A percentile compares a stretch with the other conserved stretches of the same genome.
Conservation (phyloP, 2,797 vertebrate genomes). For the Enteromius trimaculatus region DNA sequence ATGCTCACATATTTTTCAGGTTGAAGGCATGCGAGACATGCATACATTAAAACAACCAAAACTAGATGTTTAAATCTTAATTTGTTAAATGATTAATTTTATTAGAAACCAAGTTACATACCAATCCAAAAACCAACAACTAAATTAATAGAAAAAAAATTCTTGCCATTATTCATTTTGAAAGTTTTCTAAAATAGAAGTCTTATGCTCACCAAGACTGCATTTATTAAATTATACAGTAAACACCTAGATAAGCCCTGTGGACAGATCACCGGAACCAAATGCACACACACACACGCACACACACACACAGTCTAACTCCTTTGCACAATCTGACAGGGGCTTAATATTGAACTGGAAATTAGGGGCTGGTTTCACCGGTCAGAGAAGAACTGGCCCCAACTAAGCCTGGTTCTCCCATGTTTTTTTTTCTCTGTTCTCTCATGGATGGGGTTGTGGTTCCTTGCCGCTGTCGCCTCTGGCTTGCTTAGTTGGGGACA, state of each 20-base stretch:
- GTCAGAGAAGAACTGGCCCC: too few species aligned
- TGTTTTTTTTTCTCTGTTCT: too few species aligned
- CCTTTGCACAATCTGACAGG: too few species aligned
- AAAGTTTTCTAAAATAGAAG: neutral
- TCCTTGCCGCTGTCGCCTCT: too few species aligned
- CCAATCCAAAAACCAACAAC: neutral
- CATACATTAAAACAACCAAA: neutral
- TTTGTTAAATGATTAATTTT: neutral
- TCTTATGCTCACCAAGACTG: neutral
- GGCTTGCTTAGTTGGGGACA: too few species aligned
- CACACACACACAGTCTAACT: too few species aligned
- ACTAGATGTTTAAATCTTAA: neutral
- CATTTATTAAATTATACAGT: neutral
- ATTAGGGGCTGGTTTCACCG: too few species aligned
- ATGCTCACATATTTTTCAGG: constrained; percentile 1
- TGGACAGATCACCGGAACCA: too few species aligned
- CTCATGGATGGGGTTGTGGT: too few species aligned
- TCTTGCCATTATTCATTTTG: neutral
- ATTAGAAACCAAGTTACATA: neutral
- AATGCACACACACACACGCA: too few species aligned
- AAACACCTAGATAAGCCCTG: neutral
- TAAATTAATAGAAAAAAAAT: neutral
- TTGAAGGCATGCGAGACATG: neutral
- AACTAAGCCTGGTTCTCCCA: too few species aligned
- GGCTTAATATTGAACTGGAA: too few species aligned